Evolutionary conservation across 2,888 invertebrate genomes (phyloP), one percentile per base, ranked within the genome.

Genomic region (Parnassius orleans): DNA sequence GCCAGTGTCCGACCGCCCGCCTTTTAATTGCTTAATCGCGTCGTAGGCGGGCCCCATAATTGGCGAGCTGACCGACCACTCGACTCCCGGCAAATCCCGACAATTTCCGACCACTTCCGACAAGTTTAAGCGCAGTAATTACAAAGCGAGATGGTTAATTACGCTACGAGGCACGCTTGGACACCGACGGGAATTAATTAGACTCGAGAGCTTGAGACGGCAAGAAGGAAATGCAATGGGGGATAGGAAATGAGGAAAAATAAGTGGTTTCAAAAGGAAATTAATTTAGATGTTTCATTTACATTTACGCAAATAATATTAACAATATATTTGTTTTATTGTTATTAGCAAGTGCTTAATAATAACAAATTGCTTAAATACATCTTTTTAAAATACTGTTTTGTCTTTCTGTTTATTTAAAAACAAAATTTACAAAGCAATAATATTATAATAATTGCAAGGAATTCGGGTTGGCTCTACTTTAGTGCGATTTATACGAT

Each of bases 111-210:
- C 79, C 80, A 81, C 77, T 83, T 72, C 75, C 74, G 73, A 73
- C 75, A 72, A 75, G 66, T 75, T 84, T 81, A 80, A 85, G 74
- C 73, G 74, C 76, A 72, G 84, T 90, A 90, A 91, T 91, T 90
- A 91, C 88, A 90, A 85, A 89, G 86, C 86, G 87, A 84, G 84
- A 87, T 90, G 89, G 83, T 89, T 91, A 91, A 91, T 91, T 91
- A 90, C 80, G 84, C 78, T 75, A 77, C 77, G 81, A 75, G 79
- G 82, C 75, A 76, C 80, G 67, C 71, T 70, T 62, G 85, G 86
- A 84, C 88, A 67, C 65, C 60, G 80, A 79, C 79, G 69, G 72
- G 84, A 83, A 87, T 90, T 90, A 90, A 90, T 90, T 89, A 85
- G 78, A 81, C 73, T 33, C 33, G 33, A 33, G 19, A 33, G 33